Evolutionary conservation across 2,797 vertebrate species (phyloP), one percentile per base, ranked within the genome.

Genomic region (Manis pentadactyla): DNA sequence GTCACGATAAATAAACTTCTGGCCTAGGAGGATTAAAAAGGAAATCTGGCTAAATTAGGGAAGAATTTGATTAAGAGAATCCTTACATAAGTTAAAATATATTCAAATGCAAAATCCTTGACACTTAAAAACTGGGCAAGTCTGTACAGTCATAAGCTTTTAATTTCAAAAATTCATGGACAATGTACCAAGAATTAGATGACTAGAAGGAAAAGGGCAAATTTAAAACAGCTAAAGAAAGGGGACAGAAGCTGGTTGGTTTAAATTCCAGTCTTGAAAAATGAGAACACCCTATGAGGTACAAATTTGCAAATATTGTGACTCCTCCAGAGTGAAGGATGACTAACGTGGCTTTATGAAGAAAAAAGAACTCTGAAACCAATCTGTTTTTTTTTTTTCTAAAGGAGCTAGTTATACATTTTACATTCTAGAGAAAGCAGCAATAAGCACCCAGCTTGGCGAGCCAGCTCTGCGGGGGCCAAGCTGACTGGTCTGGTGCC

Each of bases 1-100:
- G 83, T 97, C 92, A 95, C 34, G 96, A 91, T 97, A 97, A 96
- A 97, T 95, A 94, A 96, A 96, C 78, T 94, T 42, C 42, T 96
- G 84, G 79, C 83, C 66, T 86, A 64, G 78, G 31, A 96, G 75
- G 93, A 91, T 93, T 96, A 82, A 97, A 95, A 96, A 95, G 89
- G 96, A 93, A 95, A 95, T 69, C 13, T 91, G 82, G 78, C 92
- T 96, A 95, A 94, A 94, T 93, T 86, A 94, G 93, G 93, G 64
- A 93, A 97, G 69, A 95, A 23, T 93, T 89, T 94, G 74, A 96
- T 97, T 93, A 96, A 94, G 95, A 92, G 82, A 91, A 87, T 92
- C 83, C 68, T 96, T 95, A 94, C 96, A 83, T 93, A 95, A 94
- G 74, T 95, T 94, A 96, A 97, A 97, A 90, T 96, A 68, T 71